Conservation (phyloP, 2,797 vertebrate genomes). For the Trichosurus vulpecula region DNA sequence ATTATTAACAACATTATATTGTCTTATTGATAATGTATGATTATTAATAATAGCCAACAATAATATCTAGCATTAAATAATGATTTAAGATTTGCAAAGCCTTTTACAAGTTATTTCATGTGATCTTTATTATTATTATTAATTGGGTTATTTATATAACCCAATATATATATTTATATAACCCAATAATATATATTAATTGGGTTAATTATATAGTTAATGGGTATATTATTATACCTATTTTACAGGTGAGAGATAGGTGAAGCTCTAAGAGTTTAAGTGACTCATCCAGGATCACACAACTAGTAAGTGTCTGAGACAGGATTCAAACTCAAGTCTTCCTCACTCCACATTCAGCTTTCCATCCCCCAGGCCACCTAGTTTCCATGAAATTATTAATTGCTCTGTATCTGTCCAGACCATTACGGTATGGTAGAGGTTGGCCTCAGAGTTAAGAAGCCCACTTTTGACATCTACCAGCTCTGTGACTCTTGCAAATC, state of each 20-base stretch:
- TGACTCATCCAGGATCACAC: background rate
- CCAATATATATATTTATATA: too few relatives aligned
- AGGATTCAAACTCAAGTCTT: background rate
- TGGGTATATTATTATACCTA: too few relatives aligned
- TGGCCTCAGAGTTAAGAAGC: background rate
- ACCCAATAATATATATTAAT: too few relatives aligned
- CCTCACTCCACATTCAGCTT: background rate
- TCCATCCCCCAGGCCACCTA: background rate
- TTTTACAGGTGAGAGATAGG: background rate
- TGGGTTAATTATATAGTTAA: too few relatives aligned
- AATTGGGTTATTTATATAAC: too few relatives aligned
- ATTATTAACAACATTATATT: background rate
- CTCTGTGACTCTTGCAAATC: background rate
- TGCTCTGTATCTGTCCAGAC: background rate
- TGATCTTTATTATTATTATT: too few relatives aligned
- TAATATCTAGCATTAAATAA: background rate
- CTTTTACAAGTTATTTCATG: background rate
- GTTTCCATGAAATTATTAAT: background rate
- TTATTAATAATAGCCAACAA: background rate
- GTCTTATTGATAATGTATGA: background rate
- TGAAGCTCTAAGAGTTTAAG: background rate
- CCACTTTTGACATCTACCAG: background rate
- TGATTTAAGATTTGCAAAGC: background rate
- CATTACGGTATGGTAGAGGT: background rate
- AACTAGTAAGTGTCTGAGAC: background rate